A percentile compares a stretch with the other conserved stretches of the same genome.
phyloP scores from a whole-genome alignment of 2,113 vertebrate genomes.

The Ia io region DNA sequence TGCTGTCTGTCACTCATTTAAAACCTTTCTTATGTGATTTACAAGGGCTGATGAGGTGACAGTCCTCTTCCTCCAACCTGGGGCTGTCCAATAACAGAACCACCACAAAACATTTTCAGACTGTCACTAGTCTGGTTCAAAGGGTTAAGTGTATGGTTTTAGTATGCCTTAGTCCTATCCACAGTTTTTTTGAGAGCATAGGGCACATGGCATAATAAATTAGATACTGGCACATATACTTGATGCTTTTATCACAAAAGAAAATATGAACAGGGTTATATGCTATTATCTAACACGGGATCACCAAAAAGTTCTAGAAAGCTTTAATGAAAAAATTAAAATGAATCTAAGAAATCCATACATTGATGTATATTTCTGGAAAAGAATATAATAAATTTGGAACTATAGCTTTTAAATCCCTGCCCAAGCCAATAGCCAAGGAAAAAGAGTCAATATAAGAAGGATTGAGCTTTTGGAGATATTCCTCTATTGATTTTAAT shows the following conservation, averaged over 20 bases:
- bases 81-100: neutral
- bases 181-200: neutral
- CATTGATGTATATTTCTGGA: neutral
- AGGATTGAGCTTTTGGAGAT: neutral
- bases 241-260: neutral
- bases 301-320: slow-evolving; percentile 23
- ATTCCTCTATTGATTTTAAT: slow-evolving; percentile 14
- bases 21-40: neutral
- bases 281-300: neutral
- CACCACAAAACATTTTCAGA: neutral
- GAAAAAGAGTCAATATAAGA: slow-evolving; percentile 8
- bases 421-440: neutral
- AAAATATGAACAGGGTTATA: neutral
- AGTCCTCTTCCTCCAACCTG: neutral
- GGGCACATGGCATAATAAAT: neutral
- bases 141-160: neutral
- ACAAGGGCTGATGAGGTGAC: neutral
- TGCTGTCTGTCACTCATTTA: neutral
- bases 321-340: slow-evolving; percentile 7
- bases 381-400: neutral
- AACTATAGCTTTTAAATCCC: neutral
- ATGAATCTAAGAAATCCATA: neutral
- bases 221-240: neutral
- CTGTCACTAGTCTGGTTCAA: neutral
- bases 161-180: neutral